Conservation (phyloP, 2,888 invertebrate species). For the Cheilosia scutellata region DNA sequence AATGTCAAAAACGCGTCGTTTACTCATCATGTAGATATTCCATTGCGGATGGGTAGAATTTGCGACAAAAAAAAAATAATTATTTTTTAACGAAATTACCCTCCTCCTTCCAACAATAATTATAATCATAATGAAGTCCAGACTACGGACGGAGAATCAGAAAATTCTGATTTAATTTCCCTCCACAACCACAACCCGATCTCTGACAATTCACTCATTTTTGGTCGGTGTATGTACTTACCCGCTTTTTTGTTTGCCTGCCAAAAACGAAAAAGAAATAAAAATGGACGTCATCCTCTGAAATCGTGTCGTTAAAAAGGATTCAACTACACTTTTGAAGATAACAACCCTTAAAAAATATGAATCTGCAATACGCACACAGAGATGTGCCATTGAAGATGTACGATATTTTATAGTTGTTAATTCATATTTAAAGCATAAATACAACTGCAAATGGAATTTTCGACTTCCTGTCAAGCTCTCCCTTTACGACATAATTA, state of each 20-base stretch:
- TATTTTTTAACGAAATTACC: slow-evolving; percentile 65
- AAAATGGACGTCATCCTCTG: slow-evolving; percentile 51
- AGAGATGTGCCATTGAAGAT: slow-evolving; percentile 22
- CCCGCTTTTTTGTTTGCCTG: slow-evolving; percentile 27
- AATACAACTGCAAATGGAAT: slow-evolving; percentile 57
- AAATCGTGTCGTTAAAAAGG: slow-evolving; percentile 57
- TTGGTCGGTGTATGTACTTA: slow-evolving; percentile 37
- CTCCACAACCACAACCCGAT: slow-evolving; percentile 3
- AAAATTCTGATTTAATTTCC: slow-evolving; percentile 63
- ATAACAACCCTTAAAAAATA: slow-evolving; percentile 39
- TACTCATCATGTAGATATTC: slow-evolving; percentile 75
- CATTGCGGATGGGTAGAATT: slow-evolving; percentile 66
- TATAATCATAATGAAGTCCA: slow-evolving; percentile 60
- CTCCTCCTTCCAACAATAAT: slow-evolving; percentile 33
- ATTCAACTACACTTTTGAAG: slow-evolving; percentile 64
- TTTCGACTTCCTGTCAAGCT: slow-evolving; percentile 17
- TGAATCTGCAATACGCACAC: slow-evolving; percentile 39
- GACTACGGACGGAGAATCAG: slow-evolving; percentile 37
- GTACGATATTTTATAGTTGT: slow-evolving; percentile 21
- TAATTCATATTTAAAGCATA: slow-evolving; percentile 65
- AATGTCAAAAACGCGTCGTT: slow-evolving; percentile 74
- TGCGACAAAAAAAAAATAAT: slow-evolving; percentile 59
- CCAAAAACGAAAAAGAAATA: slow-evolving; percentile 34
- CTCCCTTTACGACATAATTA: slow-evolving; percentile 37
- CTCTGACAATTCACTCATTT: slow-evolving; percentile 16